A percentile compares a stretch with the other conserved stretches of the same genome.
These are phyloP conservation scores for Caenorhabditis angaria DNA, from an alignment of 2,888 invertebrate species.

Conservation along the genomic window DNA sequence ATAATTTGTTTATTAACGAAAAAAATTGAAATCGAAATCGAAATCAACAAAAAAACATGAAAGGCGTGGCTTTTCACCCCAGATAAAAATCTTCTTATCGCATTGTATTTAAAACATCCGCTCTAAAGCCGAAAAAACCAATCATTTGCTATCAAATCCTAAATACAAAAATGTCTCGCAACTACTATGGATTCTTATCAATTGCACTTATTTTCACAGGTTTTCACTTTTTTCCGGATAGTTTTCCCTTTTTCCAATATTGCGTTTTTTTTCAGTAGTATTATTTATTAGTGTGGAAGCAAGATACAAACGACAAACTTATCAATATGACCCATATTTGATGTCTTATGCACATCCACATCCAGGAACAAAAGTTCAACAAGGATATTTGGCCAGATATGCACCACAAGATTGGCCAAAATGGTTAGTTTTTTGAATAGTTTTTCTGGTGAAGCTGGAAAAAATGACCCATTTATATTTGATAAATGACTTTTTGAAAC, in stretches of 20 bases:
- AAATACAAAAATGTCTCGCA: background rate
- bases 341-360: slow-evolving; percentile 55
- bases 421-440: slow-evolving; percentile 38
- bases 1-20: slow-evolving; percentile 2
- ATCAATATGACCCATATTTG: slow-evolving; percentile 53
- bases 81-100: slow-evolving; percentile 13
- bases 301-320: slow-evolving; percentile 53
- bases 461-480: background rate
- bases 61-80: slow-evolving; percentile 42
- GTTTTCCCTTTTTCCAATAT: too few species aligned
- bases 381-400: slow-evolving; percentile 55
- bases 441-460: too few species aligned
- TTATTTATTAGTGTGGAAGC: background rate
- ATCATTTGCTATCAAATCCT: background rate
- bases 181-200: background rate
- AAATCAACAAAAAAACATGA: slow-evolving; percentile 17
- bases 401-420: slow-evolving; percentile 61
- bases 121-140: slow-evolving; percentile 1
- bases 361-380: slow-evolving; percentile 48
- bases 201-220: slow-evolving; percentile 4
- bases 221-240: background rate
- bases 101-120: slow-evolving; percentile 3
- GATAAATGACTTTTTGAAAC: too few species aligned
- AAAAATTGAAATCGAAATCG: slow-evolving; percentile 3
- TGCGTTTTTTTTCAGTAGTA: background rate